Evolutionary conservation across 2,113 vertebrate species (phyloP).

Genomic region (Cyphomyrus plagiostoma): DNA sequence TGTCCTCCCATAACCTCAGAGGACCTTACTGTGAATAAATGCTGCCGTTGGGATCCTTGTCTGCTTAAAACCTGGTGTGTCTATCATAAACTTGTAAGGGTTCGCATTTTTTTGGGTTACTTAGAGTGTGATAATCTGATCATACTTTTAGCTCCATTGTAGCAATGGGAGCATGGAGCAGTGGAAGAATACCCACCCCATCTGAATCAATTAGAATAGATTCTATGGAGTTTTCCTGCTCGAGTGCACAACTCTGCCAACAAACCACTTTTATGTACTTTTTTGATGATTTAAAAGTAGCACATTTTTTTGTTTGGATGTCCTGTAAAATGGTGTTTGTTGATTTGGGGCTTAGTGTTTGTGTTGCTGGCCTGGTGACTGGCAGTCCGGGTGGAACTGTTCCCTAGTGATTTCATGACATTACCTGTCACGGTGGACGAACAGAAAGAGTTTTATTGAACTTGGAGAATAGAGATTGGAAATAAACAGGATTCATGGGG

Average conservation of each 20-base stretch:
- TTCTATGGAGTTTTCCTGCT: neutral
- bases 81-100: neutral
- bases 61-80: neutral
- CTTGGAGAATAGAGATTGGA: neutral
- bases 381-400: neutral
- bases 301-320: neutral
- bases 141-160: neutral
- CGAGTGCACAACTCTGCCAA: neutral
- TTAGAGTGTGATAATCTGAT: neutral
- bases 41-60: neutral
- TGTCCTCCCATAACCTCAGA: neutral
- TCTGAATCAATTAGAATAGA: neutral
- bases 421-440: neutral
- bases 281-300: neutral
- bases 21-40: neutral
- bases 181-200: neutral
- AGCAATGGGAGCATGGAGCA: neutral
- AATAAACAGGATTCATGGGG: neutral
- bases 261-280: neutral
- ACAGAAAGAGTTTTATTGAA: neutral
- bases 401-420: neutral
- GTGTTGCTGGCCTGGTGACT: neutral
- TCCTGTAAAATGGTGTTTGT: neutral
- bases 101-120: neutral
- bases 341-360: neutral